A percentile compares a stretch with the other conserved stretches of the same genome.
Evolutionary conservation across 2,888 invertebrate species (phyloP).

Genomic region (Apomyelois bistriatella): DNA sequence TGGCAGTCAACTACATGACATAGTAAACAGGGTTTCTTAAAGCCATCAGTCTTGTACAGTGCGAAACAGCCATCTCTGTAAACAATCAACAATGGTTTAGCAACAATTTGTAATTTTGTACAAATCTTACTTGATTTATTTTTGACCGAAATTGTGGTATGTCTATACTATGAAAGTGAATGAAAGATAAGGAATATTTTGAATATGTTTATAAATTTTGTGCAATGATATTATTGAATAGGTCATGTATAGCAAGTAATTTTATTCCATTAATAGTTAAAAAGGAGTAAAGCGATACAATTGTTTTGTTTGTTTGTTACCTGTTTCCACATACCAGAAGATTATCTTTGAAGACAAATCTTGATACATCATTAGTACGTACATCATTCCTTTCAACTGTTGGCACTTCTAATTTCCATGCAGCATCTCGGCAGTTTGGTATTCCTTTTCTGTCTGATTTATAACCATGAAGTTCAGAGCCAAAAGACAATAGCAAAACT

Average conservation of each 20-base stretch:
- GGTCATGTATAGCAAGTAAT: too few species aligned
- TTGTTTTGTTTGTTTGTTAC: too few species aligned
- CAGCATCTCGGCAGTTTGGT: conserved; percentile 31
- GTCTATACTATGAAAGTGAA: too few species aligned
- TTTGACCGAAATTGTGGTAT: too few species aligned
- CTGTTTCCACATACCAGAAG: conserved; percentile 66
- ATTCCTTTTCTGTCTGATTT: conserved; percentile 39
- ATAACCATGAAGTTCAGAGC: conserved; percentile 52
- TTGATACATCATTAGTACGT: conserved; percentile 67
- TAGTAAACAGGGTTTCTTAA: conserved; percentile 38
- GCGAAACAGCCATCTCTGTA: conserved; percentile 65
- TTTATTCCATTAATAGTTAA: not conserved
- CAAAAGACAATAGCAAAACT: conserved; percentile 47
- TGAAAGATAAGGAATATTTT: too few species aligned
- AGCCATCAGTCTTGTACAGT: conserved; percentile 39
- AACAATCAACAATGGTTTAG: not conserved
- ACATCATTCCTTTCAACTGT: conserved; percentile 50
- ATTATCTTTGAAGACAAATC: conserved; percentile 56
- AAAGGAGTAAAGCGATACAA: too few species aligned
- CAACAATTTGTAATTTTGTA: too few species aligned
- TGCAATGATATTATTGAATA: too few species aligned
- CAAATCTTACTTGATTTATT: too few species aligned
- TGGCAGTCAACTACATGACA: conserved; percentile 54
- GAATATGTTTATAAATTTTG: too few species aligned
- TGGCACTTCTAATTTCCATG: conserved; percentile 57